A percentile compares a stretch with the other conserved stretches of the same genome.
These are phyloP conservation scores for Microhierax caerulescens DNA, from an alignment of 2,797 vertebrate genomes.

Conservation along the genomic window DNA sequence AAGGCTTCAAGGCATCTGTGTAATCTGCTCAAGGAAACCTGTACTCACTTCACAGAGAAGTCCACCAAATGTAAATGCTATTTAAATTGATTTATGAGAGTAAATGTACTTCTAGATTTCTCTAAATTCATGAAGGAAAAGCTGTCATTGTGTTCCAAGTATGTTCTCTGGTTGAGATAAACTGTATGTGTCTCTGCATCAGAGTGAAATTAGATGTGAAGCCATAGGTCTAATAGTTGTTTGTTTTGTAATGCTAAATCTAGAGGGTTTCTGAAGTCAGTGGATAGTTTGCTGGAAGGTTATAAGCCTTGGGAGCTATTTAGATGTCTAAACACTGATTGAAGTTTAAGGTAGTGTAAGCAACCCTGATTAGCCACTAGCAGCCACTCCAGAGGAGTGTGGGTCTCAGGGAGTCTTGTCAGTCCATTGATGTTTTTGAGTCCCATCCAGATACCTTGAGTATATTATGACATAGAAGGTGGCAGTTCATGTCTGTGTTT, in stretches of 20 bases:
- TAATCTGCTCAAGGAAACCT: conserved; percentile 89
- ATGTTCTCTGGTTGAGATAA: neutral
- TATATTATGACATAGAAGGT: neutral
- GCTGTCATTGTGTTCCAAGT: neutral
- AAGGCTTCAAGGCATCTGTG: conserved; percentile 87
- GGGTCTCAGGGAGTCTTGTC: neutral
- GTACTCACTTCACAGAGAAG: conserved; percentile 85
- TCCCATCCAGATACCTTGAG: neutral
- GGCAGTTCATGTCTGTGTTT: neutral
- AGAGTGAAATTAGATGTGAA: neutral
- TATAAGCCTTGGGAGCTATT: neutral
- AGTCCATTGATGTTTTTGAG: neutral
- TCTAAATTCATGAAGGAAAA: neutral
- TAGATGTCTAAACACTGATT: neutral
- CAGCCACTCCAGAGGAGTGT: neutral
- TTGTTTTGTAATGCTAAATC: neutral
- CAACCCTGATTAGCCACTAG: neutral
- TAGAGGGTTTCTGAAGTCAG: neutral
- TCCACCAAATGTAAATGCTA: conserved; percentile 86
- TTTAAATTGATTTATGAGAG: neutral
- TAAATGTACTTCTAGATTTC: neutral
- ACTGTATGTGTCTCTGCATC: neutral
- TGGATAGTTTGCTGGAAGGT: neutral
- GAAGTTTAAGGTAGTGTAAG: neutral
- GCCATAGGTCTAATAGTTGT: rapidly evolving